Evolutionary conservation across 2,888 invertebrate genomes (phyloP), one percentile per base, ranked within the genome.

Genomic region (Stegana nigrithorax): DNA sequence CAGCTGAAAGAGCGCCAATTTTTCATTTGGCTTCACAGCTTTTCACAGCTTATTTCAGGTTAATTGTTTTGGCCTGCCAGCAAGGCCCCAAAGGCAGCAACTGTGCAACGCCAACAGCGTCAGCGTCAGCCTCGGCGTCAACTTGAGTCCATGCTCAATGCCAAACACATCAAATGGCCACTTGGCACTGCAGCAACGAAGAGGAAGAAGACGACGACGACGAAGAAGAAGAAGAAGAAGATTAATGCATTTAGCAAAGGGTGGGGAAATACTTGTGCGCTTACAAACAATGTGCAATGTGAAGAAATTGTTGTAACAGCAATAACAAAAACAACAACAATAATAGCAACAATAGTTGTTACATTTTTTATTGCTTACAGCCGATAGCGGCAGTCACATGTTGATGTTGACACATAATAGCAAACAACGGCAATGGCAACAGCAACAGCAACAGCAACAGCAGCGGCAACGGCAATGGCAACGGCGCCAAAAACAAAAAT

Each of bases 291-390:
- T n/a, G n/a, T n/a, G n/a, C 8, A 42, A n/a, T 10, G 42, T 14
- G 4, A 14, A 7, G 17, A 42, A 14, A 42, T 42, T 17, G 17
- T 42, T 17, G 6, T 14, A 42, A 3, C 42, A 42, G 4, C 10
- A 74, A 71, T 71, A 51, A 51, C 26, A 25, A 39, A 7, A 51
- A 17, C 27, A 14, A 26, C 45, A 47, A 19, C 44, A 19, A 45
- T n/a, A 45, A 59, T 29, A 29, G 23, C 42, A 27, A 21, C 19
- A 44, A 62, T 8, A 59, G 68, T 74, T 74, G 73, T 73, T 80
- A 73, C 64, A 77, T 66, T 63, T 62, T 75, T 68, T 77, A 73
- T 72, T 70, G 75, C 75, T 75, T 62, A 65, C 60, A 73, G 66
- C 67, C 63, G 58, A 57, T 10, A 23, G 45, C 36, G 44, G 32